Evolutionary conservation across 1,140 invertebrate species (phyloP).

Genomic region (Diorhabda sublineata): DNA sequence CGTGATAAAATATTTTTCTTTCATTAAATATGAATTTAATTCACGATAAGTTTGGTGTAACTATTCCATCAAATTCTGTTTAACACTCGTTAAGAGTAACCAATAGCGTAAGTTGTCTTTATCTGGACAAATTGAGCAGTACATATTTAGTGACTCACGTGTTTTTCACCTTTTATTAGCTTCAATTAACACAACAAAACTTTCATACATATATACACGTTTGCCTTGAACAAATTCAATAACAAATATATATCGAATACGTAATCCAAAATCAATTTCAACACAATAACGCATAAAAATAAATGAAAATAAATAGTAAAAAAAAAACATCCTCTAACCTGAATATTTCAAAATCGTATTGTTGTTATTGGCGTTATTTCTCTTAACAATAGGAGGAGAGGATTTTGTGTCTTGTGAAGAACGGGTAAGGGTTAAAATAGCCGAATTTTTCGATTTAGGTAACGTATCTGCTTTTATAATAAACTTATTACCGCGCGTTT

Average conservation of each 20-base stretch:
- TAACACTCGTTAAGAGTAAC: not conserved
- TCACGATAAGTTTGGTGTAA: too few relatives aligned
- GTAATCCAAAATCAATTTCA: too few relatives aligned
- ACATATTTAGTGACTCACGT: not conserved
- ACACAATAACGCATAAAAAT: not conserved
- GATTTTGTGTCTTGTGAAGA: slow-evolving; percentile 4
- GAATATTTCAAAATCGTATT: slow-evolving; percentile 21
- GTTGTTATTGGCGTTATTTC: slow-evolving; percentile 14
- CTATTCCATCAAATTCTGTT: not conserved
- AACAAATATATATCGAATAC: too few relatives aligned
- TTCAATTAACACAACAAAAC: not conserved
- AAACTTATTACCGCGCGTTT: slow-evolving; percentile 36
- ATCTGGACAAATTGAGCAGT: not conserved
- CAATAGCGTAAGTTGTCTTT: not conserved
- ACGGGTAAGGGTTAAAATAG: not conserved
- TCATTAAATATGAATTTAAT: too few relatives aligned
- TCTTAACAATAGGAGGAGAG: slow-evolving; percentile 1
- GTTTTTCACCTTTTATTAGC: not conserved
- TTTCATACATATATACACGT: not conserved
- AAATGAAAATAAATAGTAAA: not conserved
- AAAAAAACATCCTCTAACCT: slow-evolving; percentile 23
- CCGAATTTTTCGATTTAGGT: slow-evolving; percentile 27
- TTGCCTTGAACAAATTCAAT: not conserved
- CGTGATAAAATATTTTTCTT: too few relatives aligned
- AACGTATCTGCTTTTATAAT: slow-evolving; percentile 36